Evolutionary conservation across 2,797 vertebrate species (phyloP), one percentile per base, ranked within the genome.

Genomic region (Threskiornis aethiopicus): DNA sequence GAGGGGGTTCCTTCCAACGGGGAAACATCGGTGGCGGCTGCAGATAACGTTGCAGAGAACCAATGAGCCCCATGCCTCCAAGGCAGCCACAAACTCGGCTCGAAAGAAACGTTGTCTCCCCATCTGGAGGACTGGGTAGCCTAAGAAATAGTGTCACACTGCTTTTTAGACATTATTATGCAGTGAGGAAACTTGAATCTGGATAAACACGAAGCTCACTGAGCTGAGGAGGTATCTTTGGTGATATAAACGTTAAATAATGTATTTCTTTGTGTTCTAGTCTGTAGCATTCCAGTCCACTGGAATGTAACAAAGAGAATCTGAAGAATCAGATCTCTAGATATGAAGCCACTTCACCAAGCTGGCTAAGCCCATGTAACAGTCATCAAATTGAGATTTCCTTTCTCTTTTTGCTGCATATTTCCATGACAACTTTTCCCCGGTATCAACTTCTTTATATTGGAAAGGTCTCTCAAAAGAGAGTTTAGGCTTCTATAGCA

Each of bases 381-480:
- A 91, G 66, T 95, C 90, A 96, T 49, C 84, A 92, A 82, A 71
- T 2, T 49, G 90, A 89, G 35, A 61, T 65, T 66, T 94, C 86
- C 78, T 62, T 89, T 90, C 73, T 84, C 85, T 75, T 93, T 95
- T 78, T 85, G 84, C 93, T 95, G 90, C 71, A 20, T 47, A 96
- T 97, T 97, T 96, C 97, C 96, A 96, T 92, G 96, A 96, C 95
- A 96, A 97, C 94, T 97, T 96, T 57, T 76, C 77, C 59, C 77
- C 87, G 54, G 80, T 29, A 94, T 78, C 91, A 76, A 90, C 85
- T 84, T 81, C 93, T 90, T 90, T 67, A 39, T 49, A 41, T 10
- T 71, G 92, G 86, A 95, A 93, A 97, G 96, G 84, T 95, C 86
- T 96, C 84, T 93, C 67, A 73, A 77, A 91, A 89, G 71, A 94